phyloP scores from a whole-genome alignment of 2,797 vertebrate genomes.

The Hafferia zeledoni region DNA sequence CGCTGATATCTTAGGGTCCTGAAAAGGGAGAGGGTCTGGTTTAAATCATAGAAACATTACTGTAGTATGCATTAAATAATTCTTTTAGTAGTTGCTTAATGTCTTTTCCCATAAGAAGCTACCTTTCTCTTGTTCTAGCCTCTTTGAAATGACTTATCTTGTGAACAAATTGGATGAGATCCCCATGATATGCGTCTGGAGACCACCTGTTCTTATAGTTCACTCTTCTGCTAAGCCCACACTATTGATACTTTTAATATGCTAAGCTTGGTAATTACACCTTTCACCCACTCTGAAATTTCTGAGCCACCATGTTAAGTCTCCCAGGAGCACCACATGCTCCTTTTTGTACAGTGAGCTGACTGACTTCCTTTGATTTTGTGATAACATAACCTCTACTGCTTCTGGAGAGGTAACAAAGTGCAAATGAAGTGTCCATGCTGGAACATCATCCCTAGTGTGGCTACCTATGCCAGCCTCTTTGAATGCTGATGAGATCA shows the following conservation, averaged over 20 bases:
- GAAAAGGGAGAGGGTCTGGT: not conserved
- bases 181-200: not conserved
- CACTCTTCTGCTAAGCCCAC: not conserved
- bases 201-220: not conserved
- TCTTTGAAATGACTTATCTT: not conserved
- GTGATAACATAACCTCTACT: not conserved
- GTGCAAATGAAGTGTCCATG: not conserved
- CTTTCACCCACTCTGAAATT: not conserved
- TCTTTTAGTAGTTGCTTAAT: not conserved
- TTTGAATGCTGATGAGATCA: not conserved
- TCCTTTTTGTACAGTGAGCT: not conserved
- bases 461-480: not conserved
- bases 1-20: not conserved
- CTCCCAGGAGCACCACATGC: not conserved
- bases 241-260: not conserved
- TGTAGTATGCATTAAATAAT: not conserved
- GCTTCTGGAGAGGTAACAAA: not conserved
- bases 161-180: not conserved
- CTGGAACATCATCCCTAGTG: not conserved
- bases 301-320: not conserved
- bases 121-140: not conserved
- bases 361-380: not conserved
- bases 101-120: not conserved
- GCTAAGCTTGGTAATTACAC: not conserved
- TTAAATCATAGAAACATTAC: not conserved